Conservation (phyloP, 2,113 vertebrate genomes). For the Saguinus midas region DNA sequence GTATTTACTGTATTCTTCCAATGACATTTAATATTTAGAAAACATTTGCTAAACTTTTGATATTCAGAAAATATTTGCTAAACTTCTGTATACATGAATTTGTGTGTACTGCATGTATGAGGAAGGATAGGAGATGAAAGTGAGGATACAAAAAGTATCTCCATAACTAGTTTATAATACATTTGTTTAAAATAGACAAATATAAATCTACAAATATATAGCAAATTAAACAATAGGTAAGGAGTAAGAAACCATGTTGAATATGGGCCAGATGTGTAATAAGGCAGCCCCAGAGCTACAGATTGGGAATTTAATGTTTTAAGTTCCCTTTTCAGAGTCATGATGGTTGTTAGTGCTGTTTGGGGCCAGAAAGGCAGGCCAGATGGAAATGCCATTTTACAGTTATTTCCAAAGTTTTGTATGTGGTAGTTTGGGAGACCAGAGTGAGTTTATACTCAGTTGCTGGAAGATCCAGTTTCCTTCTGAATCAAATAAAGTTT, state of each 20-base stretch:
- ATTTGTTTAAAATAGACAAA: not conserved
- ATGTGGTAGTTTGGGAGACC: not conserved
- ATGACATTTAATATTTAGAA: constrained; percentile 42
- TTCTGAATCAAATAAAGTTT: constrained; percentile 26
- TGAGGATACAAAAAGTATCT: not conserved
- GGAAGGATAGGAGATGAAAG: not conserved
- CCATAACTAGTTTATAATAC: not conserved
- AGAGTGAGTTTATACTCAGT: not conserved
- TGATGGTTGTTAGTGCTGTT: not conserved
- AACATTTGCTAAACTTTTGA: not conserved
- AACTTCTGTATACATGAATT: not conserved
- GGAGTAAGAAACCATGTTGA: not conserved
- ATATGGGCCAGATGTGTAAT: not conserved
- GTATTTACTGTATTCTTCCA: not conserved
- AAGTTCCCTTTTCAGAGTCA: not conserved
- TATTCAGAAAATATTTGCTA: not conserved
- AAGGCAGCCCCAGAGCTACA: not conserved
- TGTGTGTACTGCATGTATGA: not conserved
- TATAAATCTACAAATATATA: not conserved
- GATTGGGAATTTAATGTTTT: constrained; percentile 6
- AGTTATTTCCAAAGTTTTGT: not conserved
- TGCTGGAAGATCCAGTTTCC: not conserved
- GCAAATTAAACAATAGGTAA: not conserved
- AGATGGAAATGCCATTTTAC: not conserved
- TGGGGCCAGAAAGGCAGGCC: not conserved